phyloP scores from a whole-genome alignment of 2,888 invertebrate species.

The Allacma fusca region DNA sequence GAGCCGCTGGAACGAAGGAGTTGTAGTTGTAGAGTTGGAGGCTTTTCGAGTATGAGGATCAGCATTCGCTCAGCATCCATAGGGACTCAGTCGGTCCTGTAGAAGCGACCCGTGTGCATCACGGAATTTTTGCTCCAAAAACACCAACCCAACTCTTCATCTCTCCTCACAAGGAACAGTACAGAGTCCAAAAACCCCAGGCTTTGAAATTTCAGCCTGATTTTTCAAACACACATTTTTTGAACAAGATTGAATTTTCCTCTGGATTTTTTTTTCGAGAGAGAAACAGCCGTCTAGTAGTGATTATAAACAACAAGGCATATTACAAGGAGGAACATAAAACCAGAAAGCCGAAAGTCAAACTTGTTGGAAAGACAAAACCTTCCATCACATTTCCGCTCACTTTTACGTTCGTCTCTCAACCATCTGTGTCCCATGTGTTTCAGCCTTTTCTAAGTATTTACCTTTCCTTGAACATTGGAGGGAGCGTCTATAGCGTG shows the following conservation, averaged over 20 bases:
- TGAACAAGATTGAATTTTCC: no score
- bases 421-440: conserved; percentile 42
- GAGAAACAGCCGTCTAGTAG: background rate
- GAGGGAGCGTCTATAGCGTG: no score
- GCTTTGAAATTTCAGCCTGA: no score
- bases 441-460: conserved; percentile 27
- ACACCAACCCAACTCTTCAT: background rate
- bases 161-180: no score
- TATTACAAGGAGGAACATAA: conserved; percentile 39
- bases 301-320: conserved; percentile 39
- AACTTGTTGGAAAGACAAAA: conserved; percentile 26
- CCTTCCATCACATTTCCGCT: conserved; percentile 38
- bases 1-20: background rate
- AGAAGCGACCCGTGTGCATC: conserved; percentile 46
- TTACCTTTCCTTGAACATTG: conserved; percentile 14
- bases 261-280: no score
- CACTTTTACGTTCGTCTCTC: conserved; percentile 23
- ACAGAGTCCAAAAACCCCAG: no score
- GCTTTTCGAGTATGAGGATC: background rate
- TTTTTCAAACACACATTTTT: no score
- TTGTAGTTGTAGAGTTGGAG: no score
- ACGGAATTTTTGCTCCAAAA: conserved; percentile 20
- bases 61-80: conserved; percentile 23
- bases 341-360: conserved; percentile 39
- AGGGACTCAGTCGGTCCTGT: conserved; percentile 42